Evolutionary conservation across 2,888 invertebrate species (phyloP).

Genomic region (Eledona agricola): DNA sequence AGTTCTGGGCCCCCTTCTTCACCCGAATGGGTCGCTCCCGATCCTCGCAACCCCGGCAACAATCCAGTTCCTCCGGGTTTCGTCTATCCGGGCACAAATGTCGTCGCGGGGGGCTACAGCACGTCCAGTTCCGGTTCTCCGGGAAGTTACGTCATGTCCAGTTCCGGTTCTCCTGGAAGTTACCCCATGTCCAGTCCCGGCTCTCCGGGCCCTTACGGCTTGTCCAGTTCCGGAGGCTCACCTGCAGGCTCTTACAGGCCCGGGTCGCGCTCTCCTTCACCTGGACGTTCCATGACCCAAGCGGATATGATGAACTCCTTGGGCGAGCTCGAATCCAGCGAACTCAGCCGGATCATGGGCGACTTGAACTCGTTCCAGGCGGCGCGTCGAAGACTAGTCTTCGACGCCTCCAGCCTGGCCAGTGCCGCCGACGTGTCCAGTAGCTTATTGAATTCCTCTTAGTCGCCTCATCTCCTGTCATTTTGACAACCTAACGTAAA

Average conservation of each 20-base stretch:
- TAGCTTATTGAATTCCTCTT: constrained; percentile 4
- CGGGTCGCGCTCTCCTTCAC: neutral
- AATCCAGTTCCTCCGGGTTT: no score
- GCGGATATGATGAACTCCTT: constrained; percentile 21
- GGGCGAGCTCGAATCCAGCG: constrained; percentile 5
- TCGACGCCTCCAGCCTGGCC: constrained; percentile 16
- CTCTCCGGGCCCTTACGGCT: no score
- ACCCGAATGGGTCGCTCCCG: no score
- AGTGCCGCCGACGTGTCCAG: constrained; percentile 15
- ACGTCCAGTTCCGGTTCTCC: no score
- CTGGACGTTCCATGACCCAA: neutral
- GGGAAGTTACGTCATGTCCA: no score
- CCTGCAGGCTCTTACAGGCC: constrained; percentile 1
- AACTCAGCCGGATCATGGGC: constrained; percentile 11
- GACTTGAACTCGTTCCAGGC: constrained; percentile 8
- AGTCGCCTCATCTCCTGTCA: constrained; percentile 18
- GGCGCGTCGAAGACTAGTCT: constrained; percentile 16
- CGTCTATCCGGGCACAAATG: no score
- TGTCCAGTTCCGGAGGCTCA: no score
- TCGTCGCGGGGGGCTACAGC: no score
- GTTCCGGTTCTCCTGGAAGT: no score
- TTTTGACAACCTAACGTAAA: constrained; percentile 18
- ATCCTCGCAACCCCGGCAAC: no score
- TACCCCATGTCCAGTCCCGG: no score
- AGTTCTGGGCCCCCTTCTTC: no score